Base-by-base conservation (phyloP, 2,888 invertebrate species). In the Megaustenia siamemsis region DNA sequence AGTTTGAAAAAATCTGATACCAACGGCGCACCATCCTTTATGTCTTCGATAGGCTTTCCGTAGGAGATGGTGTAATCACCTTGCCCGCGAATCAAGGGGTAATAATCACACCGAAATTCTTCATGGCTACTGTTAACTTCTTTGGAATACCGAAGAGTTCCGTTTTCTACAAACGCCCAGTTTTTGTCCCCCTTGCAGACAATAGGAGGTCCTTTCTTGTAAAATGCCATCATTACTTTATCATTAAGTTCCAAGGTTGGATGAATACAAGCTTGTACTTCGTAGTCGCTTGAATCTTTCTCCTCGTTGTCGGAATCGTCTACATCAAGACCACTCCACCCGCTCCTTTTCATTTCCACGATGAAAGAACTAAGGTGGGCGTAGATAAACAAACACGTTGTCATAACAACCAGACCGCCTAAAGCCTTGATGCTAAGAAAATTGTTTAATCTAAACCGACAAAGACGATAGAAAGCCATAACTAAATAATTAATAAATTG, bases 1-100 rank as follows among this genome's bases (percentile, higher is more conserved):
- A 83, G n/a, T 63, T 83, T 83, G 68, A 83, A 83, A 32, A 83
- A 83, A n/a, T 83, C 68, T 2, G 83, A 75, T 12, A 45, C 32
- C 12, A 83, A 56, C 0, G 43, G 18, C 2, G 76, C 43, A 35
- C 60, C 40, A 68, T 71, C 71, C 10, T 56, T 21, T 18, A 71
- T 66, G n/a, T 49, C 28, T 71, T 4, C 56, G 5, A 81, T 28
- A 43, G 81, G 71, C 0, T 40, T 18, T 10, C 71, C 71, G 21
- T 53, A 81, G 24, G 71, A 40, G 1, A 66, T 28, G 12, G 43
- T 76, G 18, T 83, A 75, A 60, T 83, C 76, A 24, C 76, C 66
- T 63, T 76, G 83, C 0, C 75, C 76, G 12, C 83, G 75, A 32
- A 83, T 32, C 1, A 83, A 15, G 1, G 83, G 76, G n/a, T 18